These are phyloP conservation scores for Clarias laeviceps DNA, from an alignment of 2,797 vertebrate species.

Conservation along the genomic window DNA sequence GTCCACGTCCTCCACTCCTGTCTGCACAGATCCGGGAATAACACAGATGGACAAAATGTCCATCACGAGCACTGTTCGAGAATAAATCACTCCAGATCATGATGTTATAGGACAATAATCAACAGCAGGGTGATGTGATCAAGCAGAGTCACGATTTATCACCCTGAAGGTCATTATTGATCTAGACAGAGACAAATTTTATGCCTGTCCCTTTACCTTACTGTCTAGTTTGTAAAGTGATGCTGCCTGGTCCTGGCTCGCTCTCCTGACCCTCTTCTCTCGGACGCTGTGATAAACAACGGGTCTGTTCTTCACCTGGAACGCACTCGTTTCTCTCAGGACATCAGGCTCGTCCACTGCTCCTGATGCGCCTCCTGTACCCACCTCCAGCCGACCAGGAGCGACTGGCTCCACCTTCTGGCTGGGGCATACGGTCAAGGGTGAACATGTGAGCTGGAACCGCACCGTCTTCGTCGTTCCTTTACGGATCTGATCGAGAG, in stretches of 20 bases:
- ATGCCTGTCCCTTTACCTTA: slow-evolving; percentile 44
- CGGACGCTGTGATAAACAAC: slow-evolving; percentile 36
- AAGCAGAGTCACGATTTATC: not conserved
- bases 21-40: slow-evolving; percentile 33
- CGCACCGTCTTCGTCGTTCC: slow-evolving; percentile 14
- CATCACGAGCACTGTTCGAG: not conserved
- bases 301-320: slow-evolving; percentile 36
- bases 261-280: slow-evolving; percentile 37
- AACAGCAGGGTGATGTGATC: not conserved
- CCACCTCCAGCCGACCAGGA: not conserved
- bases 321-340: not conserved
- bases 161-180: not conserved
- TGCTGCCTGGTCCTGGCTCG: slow-evolving; percentile 5
- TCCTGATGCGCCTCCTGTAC: not conserved
- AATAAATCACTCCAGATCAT: no score
- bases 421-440: not conserved
- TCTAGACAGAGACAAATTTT: no score
- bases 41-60: not conserved
- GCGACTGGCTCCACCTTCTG: slow-evolving; percentile 11
- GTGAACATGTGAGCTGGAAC: slow-evolving; percentile 12
- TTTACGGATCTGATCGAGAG: slow-evolving; percentile 3
- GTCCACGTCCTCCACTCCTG: slow-evolving; percentile 36
- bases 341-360: not conserved
- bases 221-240: slow-evolving; percentile 52
- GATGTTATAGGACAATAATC: not conserved